Evolutionary conservation across 2,113 vertebrate genomes (phyloP).

Genomic region (rat (Rattus norvegicus)): GRCr8 NC_086039.1:4259001-4259500

Average conservation of each 20-base stretch:
- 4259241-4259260: neutral
- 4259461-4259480: slow-evolving; percentile 99
- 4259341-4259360: slow-evolving; percentile 48
- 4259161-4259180: neutral
- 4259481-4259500: slow-evolving; percentile 95
- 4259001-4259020: slow-evolving; percentile 5
- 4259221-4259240: slow-evolving; percentile 42
- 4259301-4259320: neutral
- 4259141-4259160: neutral
- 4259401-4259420: slow-evolving; percentile 97
- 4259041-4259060: neutral
- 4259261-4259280: neutral
- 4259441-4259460: slow-evolving; percentile 98
- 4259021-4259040: neutral
- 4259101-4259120: neutral
- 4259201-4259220: neutral
- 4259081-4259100: neutral
- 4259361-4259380: slow-evolving; percentile 91
- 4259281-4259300: neutral
- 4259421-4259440: slow-evolving; percentile 98
- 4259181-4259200: neutral
- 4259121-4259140: neutral
- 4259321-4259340: neutral
- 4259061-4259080: neutral
- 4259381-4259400: slow-evolving; percentile 97